These are phyloP conservation scores for Clavelina lepadiformis DNA, from an alignment of 23 tunicate genomes.

Conservation along the genomic window DNA sequence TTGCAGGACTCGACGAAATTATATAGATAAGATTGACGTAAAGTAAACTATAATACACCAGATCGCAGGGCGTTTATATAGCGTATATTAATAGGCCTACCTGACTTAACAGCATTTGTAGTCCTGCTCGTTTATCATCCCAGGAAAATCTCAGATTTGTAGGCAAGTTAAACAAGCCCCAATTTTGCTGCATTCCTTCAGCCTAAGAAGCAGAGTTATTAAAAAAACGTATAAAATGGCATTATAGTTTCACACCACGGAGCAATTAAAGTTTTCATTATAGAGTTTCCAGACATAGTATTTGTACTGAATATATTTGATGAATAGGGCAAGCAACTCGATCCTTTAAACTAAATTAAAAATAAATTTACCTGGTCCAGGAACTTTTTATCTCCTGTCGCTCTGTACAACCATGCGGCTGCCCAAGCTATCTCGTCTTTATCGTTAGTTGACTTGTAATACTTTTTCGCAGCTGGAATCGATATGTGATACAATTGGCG, in stretches of 20 bases:
- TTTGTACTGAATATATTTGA: no score
- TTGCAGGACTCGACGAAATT: no score
- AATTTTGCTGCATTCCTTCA: constrained; percentile 61
- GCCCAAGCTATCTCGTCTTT: constrained; percentile 83
- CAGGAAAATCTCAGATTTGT: constrained; percentile 62
- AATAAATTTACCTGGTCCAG: constrained; percentile 13
- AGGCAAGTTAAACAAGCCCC: constrained; percentile 61
- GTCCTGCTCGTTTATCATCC: constrained; percentile 88
- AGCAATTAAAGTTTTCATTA: no score
- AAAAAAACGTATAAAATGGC: no score
- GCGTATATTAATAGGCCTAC: constrained; percentile 14
- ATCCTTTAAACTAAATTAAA: no score
- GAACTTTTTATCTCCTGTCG: constrained; percentile 63
- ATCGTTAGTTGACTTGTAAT: constrained; percentile 57
- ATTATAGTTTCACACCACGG: no score
- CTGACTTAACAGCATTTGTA: constrained; percentile 73
- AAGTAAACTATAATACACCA: no score
- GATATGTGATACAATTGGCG: constrained; percentile 57
- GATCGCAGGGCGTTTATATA: no score
- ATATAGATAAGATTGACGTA: no score
- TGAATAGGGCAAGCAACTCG: no score
- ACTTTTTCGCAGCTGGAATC: constrained; percentile 47
- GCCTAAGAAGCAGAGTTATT: constrained; percentile 36
- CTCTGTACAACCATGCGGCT: constrained; percentile 84
- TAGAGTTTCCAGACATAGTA: no score